Evolutionary conservation across 2,797 vertebrate species (phyloP).

Genomic region (Cygnus olor): DNA sequence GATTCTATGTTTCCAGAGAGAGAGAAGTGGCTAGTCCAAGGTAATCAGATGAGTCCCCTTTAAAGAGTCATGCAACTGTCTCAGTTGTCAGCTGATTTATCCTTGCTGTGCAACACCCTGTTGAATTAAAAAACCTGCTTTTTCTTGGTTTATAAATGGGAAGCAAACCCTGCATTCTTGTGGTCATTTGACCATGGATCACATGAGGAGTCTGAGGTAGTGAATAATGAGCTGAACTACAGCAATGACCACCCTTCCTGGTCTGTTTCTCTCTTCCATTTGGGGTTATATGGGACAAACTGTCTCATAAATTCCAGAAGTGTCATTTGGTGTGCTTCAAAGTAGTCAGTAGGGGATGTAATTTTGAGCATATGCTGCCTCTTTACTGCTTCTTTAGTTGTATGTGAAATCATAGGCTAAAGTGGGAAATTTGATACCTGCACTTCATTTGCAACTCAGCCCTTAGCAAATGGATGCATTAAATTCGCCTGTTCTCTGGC

Average conservation of each 20-base stretch:
- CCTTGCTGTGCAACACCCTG: neutral
- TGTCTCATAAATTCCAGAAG: neutral
- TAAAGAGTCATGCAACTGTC: neutral
- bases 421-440: neutral
- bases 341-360: neutral
- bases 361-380: neutral
- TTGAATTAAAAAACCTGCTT: neutral
- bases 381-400: neutral
- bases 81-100: conserved; percentile 4
- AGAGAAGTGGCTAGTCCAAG: neutral
- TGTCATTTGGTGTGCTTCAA: neutral
- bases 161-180: conserved; percentile 29
- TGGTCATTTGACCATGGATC: conserved; percentile 5
- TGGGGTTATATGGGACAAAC: conserved; percentile 14
- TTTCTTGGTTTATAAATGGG: conserved; percentile 25
- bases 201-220: conserved; percentile 6
- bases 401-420: neutral
- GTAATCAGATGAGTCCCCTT: neutral
- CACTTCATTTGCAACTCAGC: neutral
- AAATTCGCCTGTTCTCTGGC: neutral
- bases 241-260: conserved; percentile 12
- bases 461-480: neutral
- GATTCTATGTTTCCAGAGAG: neutral
- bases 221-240: neutral
- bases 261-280: neutral